Evolutionary conservation across 37 sponge, comb jelly and placozoan species (phyloP).

Genomic region (Theonella swinhoei): DNA sequence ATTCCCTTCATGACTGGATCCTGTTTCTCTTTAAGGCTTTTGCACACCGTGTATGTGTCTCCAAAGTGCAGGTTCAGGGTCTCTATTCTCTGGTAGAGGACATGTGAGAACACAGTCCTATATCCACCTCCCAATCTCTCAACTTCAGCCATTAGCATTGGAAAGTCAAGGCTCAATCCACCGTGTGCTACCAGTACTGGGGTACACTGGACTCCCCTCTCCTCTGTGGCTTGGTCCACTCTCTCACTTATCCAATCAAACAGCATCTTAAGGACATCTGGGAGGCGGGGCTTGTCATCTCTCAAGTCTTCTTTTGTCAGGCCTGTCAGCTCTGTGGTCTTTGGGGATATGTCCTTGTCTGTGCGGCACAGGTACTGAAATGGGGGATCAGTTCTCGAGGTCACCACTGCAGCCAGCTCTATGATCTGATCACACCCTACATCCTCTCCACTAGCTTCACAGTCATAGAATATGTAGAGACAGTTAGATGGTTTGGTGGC

Average conservation of each 20-base stretch:
- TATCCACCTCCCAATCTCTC: no score
- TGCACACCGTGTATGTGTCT: conserved; percentile 1
- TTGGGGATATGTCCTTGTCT: not conserved
- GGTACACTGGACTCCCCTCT: not conserved
- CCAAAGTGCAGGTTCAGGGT: conserved; percentile 10
- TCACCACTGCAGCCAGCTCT: conserved; percentile 14
- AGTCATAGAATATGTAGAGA: conserved; percentile 37
- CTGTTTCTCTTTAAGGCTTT: not conserved
- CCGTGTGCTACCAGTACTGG: conserved; percentile 32
- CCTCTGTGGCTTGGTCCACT: not conserved
- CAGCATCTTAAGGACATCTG: not conserved
- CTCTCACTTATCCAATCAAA: conserved; percentile 10
- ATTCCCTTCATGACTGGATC: not conserved
- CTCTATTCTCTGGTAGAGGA: not conserved
- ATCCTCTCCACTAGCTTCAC: conserved; percentile 17
- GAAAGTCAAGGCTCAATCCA: conserved; percentile 14
- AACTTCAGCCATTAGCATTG: not conserved
- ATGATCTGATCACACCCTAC: conserved; percentile 10
- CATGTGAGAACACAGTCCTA: not conserved
- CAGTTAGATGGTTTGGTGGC: no score
- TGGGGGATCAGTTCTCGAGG: not conserved
- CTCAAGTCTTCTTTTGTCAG: conserved; percentile 10
- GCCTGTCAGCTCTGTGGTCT: not conserved
- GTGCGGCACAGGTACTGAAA: conserved; percentile 6
- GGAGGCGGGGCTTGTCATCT: not conserved